Conservation (phyloP, 2,888 invertebrate species). For the Trachelus tabidus region DNA sequence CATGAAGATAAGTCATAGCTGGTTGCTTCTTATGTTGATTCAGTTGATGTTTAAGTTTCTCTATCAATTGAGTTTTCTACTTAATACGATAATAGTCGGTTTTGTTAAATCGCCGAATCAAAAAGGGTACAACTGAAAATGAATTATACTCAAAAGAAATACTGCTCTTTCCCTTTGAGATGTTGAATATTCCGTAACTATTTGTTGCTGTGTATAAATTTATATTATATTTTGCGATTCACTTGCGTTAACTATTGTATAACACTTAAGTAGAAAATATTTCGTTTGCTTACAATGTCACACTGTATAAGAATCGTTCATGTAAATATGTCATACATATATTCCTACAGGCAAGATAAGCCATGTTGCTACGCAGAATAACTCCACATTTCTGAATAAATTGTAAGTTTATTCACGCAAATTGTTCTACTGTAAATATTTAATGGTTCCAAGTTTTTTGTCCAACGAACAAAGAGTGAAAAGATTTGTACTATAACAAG, state of each 20-base stretch:
- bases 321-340: not conserved
- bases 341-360: constrained; percentile 4
- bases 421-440: not conserved
- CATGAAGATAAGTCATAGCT: not conserved
- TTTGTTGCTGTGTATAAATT: not conserved
- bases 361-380: constrained; percentile 8
- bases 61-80: not conserved
- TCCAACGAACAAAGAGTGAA: not conserved
- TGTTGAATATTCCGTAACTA: not conserved
- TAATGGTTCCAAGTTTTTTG: not conserved
- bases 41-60: not conserved
- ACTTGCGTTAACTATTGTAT: not conserved
- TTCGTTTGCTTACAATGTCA: not conserved
- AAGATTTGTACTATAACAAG: not conserved
- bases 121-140: not conserved
- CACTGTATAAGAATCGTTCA: not conserved
- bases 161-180: not conserved
- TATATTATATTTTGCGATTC: not conserved
- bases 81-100: not conserved
- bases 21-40: not conserved
- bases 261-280: not conserved
- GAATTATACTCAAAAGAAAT: not conserved
- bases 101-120: not conserved
- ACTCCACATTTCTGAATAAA: constrained; percentile 9
- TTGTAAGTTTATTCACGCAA: constrained; percentile 10